These are phyloP conservation scores for Pollimyrus isidori DNA, from an alignment of 2,113 vertebrate species.

Conservation along the genomic window DNA sequence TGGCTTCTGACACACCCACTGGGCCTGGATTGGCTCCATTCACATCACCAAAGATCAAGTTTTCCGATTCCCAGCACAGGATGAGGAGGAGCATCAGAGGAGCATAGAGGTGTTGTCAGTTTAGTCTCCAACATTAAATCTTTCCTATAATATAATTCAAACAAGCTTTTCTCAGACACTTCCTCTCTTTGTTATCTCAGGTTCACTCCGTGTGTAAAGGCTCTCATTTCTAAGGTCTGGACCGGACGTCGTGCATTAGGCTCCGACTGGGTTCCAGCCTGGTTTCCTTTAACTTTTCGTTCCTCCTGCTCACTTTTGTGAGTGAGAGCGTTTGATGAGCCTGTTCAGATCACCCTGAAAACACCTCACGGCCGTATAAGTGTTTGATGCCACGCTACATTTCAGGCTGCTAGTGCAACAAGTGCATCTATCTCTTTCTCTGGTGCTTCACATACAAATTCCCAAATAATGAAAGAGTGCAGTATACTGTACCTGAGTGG, in stretches of 20 bases:
- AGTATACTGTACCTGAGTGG: neutral
- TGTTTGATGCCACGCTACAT: neutral
- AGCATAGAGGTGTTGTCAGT: neutral
- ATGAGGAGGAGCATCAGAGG: neutral
- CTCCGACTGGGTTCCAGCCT: neutral
- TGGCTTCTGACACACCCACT: neutral
- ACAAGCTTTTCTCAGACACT: neutral
- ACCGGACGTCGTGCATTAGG: neutral
- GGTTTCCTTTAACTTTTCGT: neutral
- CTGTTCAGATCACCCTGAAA: neutral
- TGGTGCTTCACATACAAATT: neutral
- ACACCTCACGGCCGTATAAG: neutral
- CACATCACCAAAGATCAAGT: neutral
- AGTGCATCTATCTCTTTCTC: neutral
- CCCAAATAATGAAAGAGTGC: neutral
- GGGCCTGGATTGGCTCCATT: neutral
- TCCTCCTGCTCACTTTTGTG: neutral
- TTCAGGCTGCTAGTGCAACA: neutral
- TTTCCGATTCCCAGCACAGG: neutral
- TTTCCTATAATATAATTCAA: neutral
- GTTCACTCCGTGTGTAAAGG: neutral
- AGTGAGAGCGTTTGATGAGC: neutral
- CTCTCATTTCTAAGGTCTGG: neutral
- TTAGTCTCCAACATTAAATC: neutral
- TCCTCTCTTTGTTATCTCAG: neutral